These are phyloP conservation scores for Augochlora pura DNA, from an alignment of 1,140 invertebrate species.

Conservation along the genomic window DNA sequence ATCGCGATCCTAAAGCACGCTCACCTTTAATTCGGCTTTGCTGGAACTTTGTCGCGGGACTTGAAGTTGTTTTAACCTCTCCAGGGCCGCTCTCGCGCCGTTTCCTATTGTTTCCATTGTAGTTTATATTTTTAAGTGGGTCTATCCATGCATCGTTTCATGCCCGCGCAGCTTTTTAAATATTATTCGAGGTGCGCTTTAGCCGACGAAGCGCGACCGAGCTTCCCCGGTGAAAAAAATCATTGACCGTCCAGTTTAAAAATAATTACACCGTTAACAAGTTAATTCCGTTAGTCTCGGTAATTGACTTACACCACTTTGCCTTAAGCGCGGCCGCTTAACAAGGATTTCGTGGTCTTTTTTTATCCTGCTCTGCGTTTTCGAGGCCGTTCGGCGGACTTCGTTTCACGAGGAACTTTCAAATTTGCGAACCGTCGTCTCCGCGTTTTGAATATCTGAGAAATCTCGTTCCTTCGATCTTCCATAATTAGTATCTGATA, in stretches of 20 bases:
- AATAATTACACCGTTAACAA: not conserved
- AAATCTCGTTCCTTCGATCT: no score
- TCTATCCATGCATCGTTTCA: no score
- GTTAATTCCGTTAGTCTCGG: constrained; percentile 9
- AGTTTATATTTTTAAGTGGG: no score
- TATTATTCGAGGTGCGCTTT: no score
- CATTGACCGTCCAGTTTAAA: not conserved
- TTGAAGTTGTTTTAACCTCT: no score
- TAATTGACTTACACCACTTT: constrained; percentile 1
- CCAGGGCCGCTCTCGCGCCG: no score
- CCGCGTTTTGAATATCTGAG: not conserved
- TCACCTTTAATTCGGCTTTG: constrained; percentile 1
- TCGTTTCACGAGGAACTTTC: not conserved
- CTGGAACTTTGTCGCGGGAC: not conserved
- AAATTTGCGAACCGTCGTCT: not conserved
- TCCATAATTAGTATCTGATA: no score
- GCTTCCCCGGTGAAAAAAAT: not conserved
- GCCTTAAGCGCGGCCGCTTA: constrained; percentile 1
- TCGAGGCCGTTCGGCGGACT: not conserved
- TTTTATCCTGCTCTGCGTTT: not conserved
- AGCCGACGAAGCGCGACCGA: no score
- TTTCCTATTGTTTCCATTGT: no score
- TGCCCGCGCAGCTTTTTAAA: no score
- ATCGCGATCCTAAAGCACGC: not conserved
- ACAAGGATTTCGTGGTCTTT: not conserved